phyloP scores from a whole-genome alignment of 2,113 vertebrate genomes.

The Synchiropus splendidus region DNA sequence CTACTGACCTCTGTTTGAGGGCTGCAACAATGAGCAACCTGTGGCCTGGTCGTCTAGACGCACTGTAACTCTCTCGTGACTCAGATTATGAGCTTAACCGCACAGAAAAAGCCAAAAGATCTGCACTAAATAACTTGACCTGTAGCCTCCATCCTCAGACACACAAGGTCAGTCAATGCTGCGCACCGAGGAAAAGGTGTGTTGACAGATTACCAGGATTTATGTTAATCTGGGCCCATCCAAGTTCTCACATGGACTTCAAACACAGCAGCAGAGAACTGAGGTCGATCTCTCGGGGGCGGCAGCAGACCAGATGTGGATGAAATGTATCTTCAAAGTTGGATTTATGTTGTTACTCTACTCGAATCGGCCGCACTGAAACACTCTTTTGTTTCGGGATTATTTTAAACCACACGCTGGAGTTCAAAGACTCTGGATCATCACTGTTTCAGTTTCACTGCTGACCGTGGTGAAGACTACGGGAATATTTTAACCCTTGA shows the following conservation, averaged over 20 bases:
- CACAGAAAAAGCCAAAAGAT: constrained; percentile 33
- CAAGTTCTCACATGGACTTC: constrained; percentile 9
- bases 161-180: constrained; percentile 1
- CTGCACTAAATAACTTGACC: constrained; percentile 24
- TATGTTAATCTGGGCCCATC: constrained; percentile 8
- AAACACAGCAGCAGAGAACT: constrained; percentile 5
- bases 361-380: background rate
- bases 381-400: constrained; percentile 4
- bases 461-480: too few species aligned
- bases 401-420: constrained; percentile 4
- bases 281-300: constrained; percentile 3
- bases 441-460: too few species aligned
- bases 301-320: constrained; percentile 30
- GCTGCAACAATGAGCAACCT: constrained; percentile 30
- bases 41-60: constrained; percentile 32
- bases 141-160: constrained; percentile 10
- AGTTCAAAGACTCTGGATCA: background rate
- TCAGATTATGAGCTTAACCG: constrained; percentile 39
- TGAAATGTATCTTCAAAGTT: constrained; percentile 17
- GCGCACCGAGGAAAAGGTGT: constrained; percentile 3
- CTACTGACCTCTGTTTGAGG: constrained; percentile 8
- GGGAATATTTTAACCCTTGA: too few species aligned
- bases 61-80: constrained; percentile 32
- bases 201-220: constrained; percentile 12
- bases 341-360: background rate